Base-by-base conservation (phyloP, 2,797 vertebrate genomes). In the Pseudochromis fuscus region DNA sequence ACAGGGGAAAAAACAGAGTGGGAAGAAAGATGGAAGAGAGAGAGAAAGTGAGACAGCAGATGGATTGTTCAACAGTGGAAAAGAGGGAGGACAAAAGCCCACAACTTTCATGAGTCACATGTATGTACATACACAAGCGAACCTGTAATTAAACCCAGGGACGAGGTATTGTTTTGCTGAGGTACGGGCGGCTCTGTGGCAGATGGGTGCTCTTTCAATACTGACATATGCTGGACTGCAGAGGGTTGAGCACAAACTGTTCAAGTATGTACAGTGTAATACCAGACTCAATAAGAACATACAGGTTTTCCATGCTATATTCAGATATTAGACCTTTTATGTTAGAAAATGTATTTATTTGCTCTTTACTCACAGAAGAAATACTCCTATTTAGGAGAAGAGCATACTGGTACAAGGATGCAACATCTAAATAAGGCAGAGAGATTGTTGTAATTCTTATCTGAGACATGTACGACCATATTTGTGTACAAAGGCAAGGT, bases 61-160 rank as follows among this genome's bases (percentile, higher is more conserved):
- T 88, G 82, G 87, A 89, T 87, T 80, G 81, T 80, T 83, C 77
- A 77, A n/a, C 56, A 75, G 67, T 58, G 57, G 72, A 83, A 57
- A 81, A 77, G 52, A 84, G 27, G 40, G 50, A 70, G 69, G 82
- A 89, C 80, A 89, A 89, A 91, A 91, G 84, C 85, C 67, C 61
- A 74, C 59, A 82, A 90, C 86, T 84, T 90, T 84, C 19, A 48
- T 60, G 71, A 84, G 71, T 81, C 73, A 58, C 66, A 74, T 80
- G 63, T 83, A 82, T 67, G 74, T 57, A 86, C 67, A 82, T 60
- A 72, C 64, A 67, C 40, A 77, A 75, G 83, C 92, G 86, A 95
- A 96, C 95, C 95, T 96, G 95, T 94, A 94, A 95, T 95, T 94
- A 94, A 92, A 70, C 72, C 87, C 82, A 77, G 92, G 91, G 90